phyloP scores from a whole-genome alignment of 2,888 invertebrate genomes.

The Lasioglossum marginatum region DNA sequence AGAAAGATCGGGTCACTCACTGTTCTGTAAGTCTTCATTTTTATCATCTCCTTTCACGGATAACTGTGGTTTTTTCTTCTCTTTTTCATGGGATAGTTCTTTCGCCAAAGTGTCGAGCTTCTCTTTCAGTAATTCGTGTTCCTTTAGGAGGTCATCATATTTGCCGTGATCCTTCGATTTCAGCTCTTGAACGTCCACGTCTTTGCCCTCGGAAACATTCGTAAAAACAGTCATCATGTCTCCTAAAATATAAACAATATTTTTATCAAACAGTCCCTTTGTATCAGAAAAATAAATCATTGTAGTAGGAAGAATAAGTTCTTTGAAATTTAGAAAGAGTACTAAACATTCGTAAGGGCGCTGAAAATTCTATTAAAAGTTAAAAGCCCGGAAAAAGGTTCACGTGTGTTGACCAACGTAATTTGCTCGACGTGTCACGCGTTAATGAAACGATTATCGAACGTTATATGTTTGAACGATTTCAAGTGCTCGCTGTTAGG shows the following conservation, averaged over 20 bases:
- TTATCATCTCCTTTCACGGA: constrained; percentile 58
- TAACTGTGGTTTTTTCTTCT: constrained; percentile 52
- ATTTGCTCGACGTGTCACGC: neutral
- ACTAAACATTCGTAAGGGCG: neutral
- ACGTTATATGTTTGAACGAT: neutral
- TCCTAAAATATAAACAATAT: constrained; percentile 64
- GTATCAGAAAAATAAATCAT: neutral
- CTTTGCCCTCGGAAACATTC: constrained; percentile 77
- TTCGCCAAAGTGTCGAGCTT: constrained; percentile 77
- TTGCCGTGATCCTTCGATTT: constrained; percentile 74
- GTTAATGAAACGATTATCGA: neutral
- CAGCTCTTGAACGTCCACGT: constrained; percentile 69
- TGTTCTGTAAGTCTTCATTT: constrained; percentile 83
- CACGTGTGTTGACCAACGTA: neutral
- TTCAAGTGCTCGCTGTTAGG: neutral
- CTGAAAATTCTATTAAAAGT: neutral
- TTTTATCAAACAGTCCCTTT: neutral
- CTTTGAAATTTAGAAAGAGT: neutral
- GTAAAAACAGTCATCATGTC: constrained; percentile 77
- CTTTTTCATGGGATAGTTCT: constrained; percentile 75
- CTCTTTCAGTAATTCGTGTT: constrained; percentile 79
- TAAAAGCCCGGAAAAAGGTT: neutral
- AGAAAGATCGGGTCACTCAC: constrained; percentile 73
- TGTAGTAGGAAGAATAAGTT: neutral
- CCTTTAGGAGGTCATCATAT: constrained; percentile 79